Evolutionary conservation across 1,140 invertebrate species (phyloP), one percentile per base, ranked within the genome.

Genomic region (Ips typographus): DNA sequence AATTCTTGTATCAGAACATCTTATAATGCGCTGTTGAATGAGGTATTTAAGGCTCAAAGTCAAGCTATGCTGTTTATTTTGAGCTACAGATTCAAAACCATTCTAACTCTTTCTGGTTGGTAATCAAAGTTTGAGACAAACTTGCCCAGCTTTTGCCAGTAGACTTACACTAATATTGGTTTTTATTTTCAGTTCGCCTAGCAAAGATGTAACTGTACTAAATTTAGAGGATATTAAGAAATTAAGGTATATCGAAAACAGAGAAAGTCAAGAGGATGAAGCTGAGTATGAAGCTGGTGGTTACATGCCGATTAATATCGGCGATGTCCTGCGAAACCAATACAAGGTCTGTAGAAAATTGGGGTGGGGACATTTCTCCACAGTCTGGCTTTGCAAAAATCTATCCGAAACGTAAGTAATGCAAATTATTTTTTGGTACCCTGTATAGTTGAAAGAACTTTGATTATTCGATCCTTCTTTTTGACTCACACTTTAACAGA

Each of bases 341-440:
- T 98, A 98, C 84, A 92, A 94, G 85, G 94, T 98, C 74, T 91
- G 96, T 72, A 88, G 96, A 68, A 98, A 98, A 85, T 85, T 98
- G 73, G 96, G 96, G 64, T 98, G 95, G 94, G 96, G 96, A 64
- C 96, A 98, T 81, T 98, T 98, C 82, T 98, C 95, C 57, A 98
- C 96, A 22, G 96, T 98, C 40, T 98, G 96, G 96, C 88, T 98
- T 22, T 96, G 94, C 82, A 96, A 94, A 93, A 95, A 98, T 85
- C 57, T 71, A 67, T 71, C 62, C 39, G 85, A 94, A 74, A 84
- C 88, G 80, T 90, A 83, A 84, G 85, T 84, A 56, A 52, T n/a
- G 6, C 8, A 22, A 22, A 22, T 22, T 22, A 22, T 22, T 22
- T 22, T 22, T 22, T 22, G 0, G 0, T 22, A 22, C 22, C 22